Base-by-base conservation (phyloP, 2,888 invertebrate genomes). In the Cordilura impudica region DNA sequence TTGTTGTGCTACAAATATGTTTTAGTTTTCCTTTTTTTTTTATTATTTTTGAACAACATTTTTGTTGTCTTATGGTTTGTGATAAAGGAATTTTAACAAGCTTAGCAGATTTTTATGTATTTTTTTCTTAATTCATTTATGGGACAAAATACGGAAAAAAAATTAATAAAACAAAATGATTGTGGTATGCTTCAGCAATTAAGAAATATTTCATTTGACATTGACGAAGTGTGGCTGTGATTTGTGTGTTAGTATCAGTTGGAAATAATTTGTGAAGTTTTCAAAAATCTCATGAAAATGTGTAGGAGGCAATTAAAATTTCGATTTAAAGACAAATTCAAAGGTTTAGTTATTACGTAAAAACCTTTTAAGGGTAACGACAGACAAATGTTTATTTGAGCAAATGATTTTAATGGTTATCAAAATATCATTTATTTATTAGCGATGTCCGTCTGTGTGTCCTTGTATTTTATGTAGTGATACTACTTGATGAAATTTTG, bases 31-130 rank as follows among this genome's bases (percentile, higher is more conserved):
- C 21, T 67, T 56, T 47, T 51, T 56, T 61, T 73, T 47, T 74
- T 71, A 63, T 39, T 51, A 10, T 18, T 67, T 51, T 51, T 74
- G 61, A 56, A 80, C 71, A 79, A 66, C 78, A 79, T 79, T 78
- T 69, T 77, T 61, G 51, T 35, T 74, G 77, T 73, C 81, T 71
- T 74, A 77, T 70, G 73, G 67, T 79, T 79, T 79, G 79, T 79
- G 79, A 75, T 79, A 75, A 83, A 83, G 85, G 86, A 86, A 86
- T 86, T 86, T 86, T 86, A 86, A 86, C 86, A 85, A 86, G 85
- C 85, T 84, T 84, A 83, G 79, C 84, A 82, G 84, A 83, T 84
- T 84, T 83, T 83, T 83, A 78, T 83, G 83, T 82, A 82, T 84
- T 85, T 83, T 82, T 74, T 51, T 29, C 43, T 16, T 72, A 26